phyloP scores from a whole-genome alignment of 2,113 vertebrate genomes.

The Rallus limicola region DNA sequence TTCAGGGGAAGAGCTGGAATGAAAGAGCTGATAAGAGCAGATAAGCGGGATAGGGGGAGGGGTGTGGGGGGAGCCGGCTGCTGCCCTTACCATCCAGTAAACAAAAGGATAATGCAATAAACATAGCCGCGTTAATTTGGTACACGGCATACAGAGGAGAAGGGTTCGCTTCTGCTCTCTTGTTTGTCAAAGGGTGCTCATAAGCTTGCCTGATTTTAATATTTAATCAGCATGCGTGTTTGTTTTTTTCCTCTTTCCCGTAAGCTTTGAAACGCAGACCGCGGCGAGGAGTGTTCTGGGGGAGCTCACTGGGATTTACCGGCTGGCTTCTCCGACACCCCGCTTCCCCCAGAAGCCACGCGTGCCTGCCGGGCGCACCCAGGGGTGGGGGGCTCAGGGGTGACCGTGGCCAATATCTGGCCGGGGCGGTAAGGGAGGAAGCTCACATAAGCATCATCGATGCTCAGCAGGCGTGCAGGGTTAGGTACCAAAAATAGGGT shows the following conservation, averaged over 20 bases:
- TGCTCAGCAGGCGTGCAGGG: background rate
- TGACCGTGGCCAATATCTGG: background rate
- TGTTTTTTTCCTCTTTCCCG: constrained; percentile 22
- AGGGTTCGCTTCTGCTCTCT: background rate
- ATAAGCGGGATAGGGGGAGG: background rate
- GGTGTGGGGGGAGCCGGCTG: background rate
- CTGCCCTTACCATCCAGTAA: background rate
- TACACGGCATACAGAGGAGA: background rate
- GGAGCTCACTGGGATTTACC: background rate
- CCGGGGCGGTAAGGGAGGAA: background rate
- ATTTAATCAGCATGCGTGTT: background rate
- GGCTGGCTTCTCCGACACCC: background rate
- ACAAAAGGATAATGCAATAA: background rate
- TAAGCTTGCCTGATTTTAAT: background rate
- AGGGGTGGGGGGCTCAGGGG: background rate
- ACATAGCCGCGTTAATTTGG: background rate
- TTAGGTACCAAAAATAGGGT: background rate
- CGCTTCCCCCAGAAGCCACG: background rate
- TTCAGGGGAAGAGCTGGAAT: background rate
- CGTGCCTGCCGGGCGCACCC: background rate
- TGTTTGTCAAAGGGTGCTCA: background rate
- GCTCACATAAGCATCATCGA: background rate
- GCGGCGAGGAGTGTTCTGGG: background rate
- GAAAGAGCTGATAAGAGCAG: background rate
- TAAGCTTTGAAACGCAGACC: background rate